Evolutionary conservation across 2,797 vertebrate genomes (phyloP), one percentile per base, ranked within the genome.

Genomic region (Poeciliopsis presidionis): DNA sequence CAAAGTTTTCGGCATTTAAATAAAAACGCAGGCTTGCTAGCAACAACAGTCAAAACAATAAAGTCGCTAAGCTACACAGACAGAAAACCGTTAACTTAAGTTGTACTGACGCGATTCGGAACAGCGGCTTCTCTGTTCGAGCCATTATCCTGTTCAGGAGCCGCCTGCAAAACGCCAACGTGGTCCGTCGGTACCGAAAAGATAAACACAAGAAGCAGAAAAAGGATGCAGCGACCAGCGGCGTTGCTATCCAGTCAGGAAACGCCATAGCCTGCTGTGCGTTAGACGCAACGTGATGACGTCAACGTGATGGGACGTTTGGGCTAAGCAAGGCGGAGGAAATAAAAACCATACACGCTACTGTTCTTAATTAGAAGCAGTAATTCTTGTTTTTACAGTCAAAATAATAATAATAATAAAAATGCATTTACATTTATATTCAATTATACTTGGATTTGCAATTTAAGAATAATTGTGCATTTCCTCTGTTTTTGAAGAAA

Each of bases 81-180:
- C 6, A 73, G 33, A 5, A 55, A 30, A 63, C 7, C 0, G 5
- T 2, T 5, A 30, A 71, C 36, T 2, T 5, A 2, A 2, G 55
- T 6, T 3, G 28, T 36, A 96, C 97, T 97, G 85, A 99, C 98
- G 97, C 98, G 57, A 99, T 96, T 87, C 97, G 96, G 91, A 99
- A 98, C 69, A 99, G 87, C 49, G 98, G 95, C 89, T 95, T 96
- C 88, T 96, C 96, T 16, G 97, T 96, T 18, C 97, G 95, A 20
- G 97, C 97, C 97, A 99, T 99, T n/a, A 94, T 78, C 69, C 63
- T 86, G 33, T 8, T 76, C 0, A 92, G 16, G 0, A 87, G 0
- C 30, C 81, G 90, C 13, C 87, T 93, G 89, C 87, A 89, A 25
- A 90, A 46, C 33, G 22, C 53, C 39, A 70, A 83, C 28, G 78